Evolutionary conservation across 2,888 invertebrate genomes (phyloP).

Genomic region (Diaphora mendica): DNA sequence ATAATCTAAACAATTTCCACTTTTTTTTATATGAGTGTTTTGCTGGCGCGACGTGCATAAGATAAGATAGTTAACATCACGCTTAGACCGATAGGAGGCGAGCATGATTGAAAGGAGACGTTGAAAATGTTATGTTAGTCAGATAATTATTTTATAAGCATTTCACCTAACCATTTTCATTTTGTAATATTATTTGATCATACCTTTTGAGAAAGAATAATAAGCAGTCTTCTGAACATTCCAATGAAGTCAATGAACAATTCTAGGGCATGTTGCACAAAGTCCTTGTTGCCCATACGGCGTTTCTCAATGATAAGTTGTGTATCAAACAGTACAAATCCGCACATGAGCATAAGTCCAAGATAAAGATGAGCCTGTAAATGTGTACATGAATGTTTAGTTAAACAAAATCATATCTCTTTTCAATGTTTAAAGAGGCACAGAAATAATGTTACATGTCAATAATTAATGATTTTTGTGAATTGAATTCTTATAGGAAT

Average conservation of each 20-base stretch:
- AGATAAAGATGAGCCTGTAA: constrained; percentile 93
- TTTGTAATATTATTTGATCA: constrained; percentile 32
- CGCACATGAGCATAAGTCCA: constrained; percentile 96
- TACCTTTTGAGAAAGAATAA: constrained; percentile 96
- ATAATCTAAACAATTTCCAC: too few species aligned
- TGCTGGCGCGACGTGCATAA: too few species aligned
- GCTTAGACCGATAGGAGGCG: too few species aligned
- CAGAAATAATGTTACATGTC: not conserved
- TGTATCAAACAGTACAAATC: constrained; percentile 98
- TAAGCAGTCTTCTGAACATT: constrained; percentile 96
- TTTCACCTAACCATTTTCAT: not conserved
- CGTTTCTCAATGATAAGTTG: constrained; percentile 98
- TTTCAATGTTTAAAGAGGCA: not conserved
- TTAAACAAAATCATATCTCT: not conserved
- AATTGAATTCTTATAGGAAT: not conserved
- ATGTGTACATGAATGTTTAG: not conserved
- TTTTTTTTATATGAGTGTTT: too few species aligned
- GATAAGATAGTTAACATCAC: too few species aligned
- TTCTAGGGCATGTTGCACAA: constrained; percentile 96
- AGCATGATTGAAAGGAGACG: too few species aligned
- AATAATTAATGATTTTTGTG: not conserved
- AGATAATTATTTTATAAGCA: not conserved
- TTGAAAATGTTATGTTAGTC: too few species aligned
- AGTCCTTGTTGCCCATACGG: constrained; percentile 96
- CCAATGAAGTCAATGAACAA: constrained; percentile 98